A percentile compares a stretch with the other conserved stretches of the same genome.
These are phyloP conservation scores for Paratilapia polleni DNA, from an alignment of 2,113 vertebrate genomes.

Conservation along the genomic window DNA sequence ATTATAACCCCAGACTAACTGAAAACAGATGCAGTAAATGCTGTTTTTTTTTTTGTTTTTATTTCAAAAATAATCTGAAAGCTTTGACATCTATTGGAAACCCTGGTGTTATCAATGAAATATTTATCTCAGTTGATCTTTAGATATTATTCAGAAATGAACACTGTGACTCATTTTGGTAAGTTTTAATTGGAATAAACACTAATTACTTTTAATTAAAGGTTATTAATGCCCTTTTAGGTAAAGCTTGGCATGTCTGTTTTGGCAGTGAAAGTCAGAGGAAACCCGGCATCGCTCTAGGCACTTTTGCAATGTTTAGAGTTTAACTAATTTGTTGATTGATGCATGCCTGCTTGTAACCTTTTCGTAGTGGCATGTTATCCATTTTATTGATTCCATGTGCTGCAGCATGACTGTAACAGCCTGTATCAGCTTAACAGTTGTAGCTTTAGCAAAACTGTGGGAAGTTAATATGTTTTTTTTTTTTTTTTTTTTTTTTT, in stretches of 20 bases:
- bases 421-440: neutral
- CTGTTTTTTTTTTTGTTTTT: neutral
- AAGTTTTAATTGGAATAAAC: accelerated
- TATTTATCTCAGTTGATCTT: neutral
- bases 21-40: neutral
- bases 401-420: neutral
- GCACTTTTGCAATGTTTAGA: neutral
- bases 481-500: constrained; percentile 4
- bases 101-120: accelerated
- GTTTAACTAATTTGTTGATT: neutral
- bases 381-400: constrained; percentile 29
- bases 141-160: neutral
- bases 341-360: neutral
- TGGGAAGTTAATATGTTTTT: neutral
- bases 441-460: neutral
- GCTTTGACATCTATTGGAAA: neutral
- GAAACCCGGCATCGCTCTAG: accelerated
- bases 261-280: neutral
- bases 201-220: neutral
- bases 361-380: neutral
- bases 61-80: neutral
- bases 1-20: neutral
- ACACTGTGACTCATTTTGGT: neutral
- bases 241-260: neutral
- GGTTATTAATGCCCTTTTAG: neutral